Base-by-base conservation (phyloP, 2,113 vertebrate genomes). In the Ophthalmotilapia sp. region DNA sequence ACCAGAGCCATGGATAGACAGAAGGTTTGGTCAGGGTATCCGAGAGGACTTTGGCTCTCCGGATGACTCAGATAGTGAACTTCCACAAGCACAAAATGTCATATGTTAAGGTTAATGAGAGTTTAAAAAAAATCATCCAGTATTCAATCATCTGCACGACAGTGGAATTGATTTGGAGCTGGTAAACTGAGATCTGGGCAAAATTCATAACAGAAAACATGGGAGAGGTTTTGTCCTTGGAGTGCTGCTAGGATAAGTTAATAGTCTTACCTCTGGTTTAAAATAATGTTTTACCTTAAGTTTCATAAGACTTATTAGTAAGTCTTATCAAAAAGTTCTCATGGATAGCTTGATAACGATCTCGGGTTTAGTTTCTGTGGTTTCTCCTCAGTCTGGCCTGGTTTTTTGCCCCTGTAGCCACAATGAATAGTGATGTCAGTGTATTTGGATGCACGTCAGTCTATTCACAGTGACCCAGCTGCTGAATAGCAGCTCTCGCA, bases 1-100 rank as follows among this genome's bases (percentile, higher is more conserved):
- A 73, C 58, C 85, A 81, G 93, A 93, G 94, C 92, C 92, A 90
- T 87, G 42, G 90, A 90, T 75, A 73, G 65, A 92, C 90, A 36
- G 85, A 81, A 36, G 4, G 73, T 84, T 79, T 51, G 86, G 60
- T 83, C 81, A 6, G 80, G 21, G 26, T 70, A 17, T 73, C 3
- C 5, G 68, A 73, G 68, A 51, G 45, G 70, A 75, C 70, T 75
- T 75, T 31, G 45, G 45, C 73, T 77, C 73, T 51, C 17, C 10
- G 7, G 45, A 77, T 77, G 73, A 51, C 45, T n/a, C 45, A 13
- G 73, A 77, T 77, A 31, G 15, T 36, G 40, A 84, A 42, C 15
- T 40, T 80, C n/a, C 26, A 83, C 33, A 45, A 87, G 70, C 79
- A 81, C 38, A 38, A 77, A 19, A 17, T 36, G 3, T 15, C 19